phyloP scores from a whole-genome alignment of 2,888 invertebrate species.

The Caenorhabditis sulstoni region DNA sequence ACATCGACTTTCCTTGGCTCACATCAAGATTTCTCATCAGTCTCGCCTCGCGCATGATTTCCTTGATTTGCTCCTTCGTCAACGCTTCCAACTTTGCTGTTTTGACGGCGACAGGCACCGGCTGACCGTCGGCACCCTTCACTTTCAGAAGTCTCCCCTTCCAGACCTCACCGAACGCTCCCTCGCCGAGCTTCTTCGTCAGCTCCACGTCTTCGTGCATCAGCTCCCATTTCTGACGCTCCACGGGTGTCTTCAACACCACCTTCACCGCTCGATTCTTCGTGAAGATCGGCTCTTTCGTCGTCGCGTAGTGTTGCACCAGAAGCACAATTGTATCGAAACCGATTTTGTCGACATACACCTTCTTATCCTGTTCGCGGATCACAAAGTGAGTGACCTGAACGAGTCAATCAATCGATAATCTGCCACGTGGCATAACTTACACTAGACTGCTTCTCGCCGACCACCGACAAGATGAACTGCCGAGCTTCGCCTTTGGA shows the following conservation, averaged over 20 bases:
- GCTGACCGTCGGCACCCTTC: constrained; percentile 6
- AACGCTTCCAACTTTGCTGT: constrained; percentile 65
- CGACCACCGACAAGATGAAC: constrained; percentile 65
- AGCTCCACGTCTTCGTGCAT: constrained; percentile 66
- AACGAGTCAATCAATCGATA: not conserved
- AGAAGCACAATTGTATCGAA: constrained; percentile 47
- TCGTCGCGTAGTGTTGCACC: constrained; percentile 29
- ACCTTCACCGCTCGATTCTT: constrained; percentile 58
- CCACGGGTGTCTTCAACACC: constrained; percentile 57
- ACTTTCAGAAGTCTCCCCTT: constrained; percentile 29
- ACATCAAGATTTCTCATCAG: constrained; percentile 67
- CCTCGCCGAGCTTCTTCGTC: constrained; percentile 73
- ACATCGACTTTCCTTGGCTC: not conserved
- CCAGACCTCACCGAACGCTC: constrained; percentile 73
- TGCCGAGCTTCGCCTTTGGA: constrained; percentile 52
- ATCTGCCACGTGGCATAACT: not conserved
- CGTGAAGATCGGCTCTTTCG: constrained; percentile 35
- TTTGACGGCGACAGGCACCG: constrained; percentile 39
- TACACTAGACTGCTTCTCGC: constrained; percentile 15
- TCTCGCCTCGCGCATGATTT: constrained; percentile 72
- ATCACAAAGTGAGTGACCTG: constrained; percentile 59
- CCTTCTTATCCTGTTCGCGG: constrained; percentile 32
- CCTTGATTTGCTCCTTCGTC: constrained; percentile 71
- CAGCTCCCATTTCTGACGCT: constrained; percentile 70
- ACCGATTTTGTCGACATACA: constrained; percentile 43